A percentile compares a stretch with the other conserved stretches of the same genome.
Conservation (phyloP, 2,113 vertebrate genomes). For the Aythya baeri region DNA sequence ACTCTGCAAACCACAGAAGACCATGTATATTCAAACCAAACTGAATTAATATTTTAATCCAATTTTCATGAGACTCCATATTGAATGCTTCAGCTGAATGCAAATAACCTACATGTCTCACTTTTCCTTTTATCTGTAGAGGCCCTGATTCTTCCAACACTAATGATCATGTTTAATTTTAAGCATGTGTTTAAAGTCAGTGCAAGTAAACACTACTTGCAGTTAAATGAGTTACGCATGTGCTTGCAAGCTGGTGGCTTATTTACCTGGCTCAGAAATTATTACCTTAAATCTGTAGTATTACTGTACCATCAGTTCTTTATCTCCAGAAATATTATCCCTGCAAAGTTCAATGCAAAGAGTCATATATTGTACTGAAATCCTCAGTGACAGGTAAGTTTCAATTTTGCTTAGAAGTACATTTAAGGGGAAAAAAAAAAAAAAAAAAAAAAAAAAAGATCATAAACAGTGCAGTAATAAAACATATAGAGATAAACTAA, state of each 20-base stretch:
- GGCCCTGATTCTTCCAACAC: background rate
- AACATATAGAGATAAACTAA: background rate
- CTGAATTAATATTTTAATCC: slow-evolving; percentile 58
- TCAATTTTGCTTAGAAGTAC: background rate
- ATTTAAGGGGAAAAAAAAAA: background rate
- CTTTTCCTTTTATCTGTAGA: slow-evolving; percentile 43
- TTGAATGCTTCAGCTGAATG: slow-evolving; percentile 39
- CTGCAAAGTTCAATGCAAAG: background rate
- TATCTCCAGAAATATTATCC: background rate
- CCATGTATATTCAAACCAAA: slow-evolving; percentile 51
- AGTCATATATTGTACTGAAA: background rate
- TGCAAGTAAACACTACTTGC: background rate
- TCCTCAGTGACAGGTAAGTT: background rate
- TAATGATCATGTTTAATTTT: slow-evolving; percentile 14
- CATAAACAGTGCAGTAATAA: background rate
- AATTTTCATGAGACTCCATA: slow-evolving; percentile 56
- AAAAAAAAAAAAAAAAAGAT: background rate
- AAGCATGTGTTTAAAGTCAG: slow-evolving; percentile 26
- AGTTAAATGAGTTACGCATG: background rate
- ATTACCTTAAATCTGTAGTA: background rate
- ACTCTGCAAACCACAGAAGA: slow-evolving; percentile 59
- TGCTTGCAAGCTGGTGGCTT: background rate
- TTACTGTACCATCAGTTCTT: background rate
- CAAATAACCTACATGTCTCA: slow-evolving; percentile 33
- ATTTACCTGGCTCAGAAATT: background rate